Conservation (phyloP, 2,888 invertebrate species). For the Agrochola circellaris region DNA sequence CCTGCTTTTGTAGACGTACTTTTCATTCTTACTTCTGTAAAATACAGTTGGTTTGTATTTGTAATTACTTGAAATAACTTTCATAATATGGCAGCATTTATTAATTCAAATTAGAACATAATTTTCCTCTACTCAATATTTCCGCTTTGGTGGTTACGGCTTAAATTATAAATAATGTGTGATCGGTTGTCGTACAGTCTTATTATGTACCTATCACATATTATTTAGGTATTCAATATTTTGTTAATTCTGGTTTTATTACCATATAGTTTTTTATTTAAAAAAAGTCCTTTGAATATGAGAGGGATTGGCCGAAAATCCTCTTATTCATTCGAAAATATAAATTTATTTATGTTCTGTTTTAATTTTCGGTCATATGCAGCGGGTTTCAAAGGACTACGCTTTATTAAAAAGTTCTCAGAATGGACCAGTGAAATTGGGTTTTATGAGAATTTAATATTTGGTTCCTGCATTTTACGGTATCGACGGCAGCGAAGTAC, state of each 20-base stretch:
- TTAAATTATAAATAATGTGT: background rate
- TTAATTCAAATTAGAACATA: background rate
- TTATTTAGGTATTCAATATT: background rate
- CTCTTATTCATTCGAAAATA: background rate
- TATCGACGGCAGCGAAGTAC: too few species aligned
- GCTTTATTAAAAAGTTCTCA: background rate
- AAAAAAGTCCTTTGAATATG: background rate
- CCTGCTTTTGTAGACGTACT: background rate
- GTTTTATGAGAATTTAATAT: background rate
- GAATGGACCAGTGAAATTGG: too few species aligned
- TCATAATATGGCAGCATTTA: background rate
- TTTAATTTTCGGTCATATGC: too few species aligned
- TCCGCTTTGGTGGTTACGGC: background rate
- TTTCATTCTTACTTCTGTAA: background rate
- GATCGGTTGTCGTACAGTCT: too few species aligned
- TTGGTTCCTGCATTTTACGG: background rate
- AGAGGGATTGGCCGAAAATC: background rate
- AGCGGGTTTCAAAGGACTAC: background rate
- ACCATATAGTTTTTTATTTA: too few species aligned
- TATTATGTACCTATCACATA: background rate
- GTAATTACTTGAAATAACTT: background rate
- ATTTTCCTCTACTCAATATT: too few species aligned
- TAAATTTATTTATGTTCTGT: background rate
- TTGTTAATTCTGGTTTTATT: background rate
- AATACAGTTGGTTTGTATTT: background rate